phyloP scores from a whole-genome alignment of 2,888 invertebrate genomes.

The Sinhomidia bicolor region DNA sequence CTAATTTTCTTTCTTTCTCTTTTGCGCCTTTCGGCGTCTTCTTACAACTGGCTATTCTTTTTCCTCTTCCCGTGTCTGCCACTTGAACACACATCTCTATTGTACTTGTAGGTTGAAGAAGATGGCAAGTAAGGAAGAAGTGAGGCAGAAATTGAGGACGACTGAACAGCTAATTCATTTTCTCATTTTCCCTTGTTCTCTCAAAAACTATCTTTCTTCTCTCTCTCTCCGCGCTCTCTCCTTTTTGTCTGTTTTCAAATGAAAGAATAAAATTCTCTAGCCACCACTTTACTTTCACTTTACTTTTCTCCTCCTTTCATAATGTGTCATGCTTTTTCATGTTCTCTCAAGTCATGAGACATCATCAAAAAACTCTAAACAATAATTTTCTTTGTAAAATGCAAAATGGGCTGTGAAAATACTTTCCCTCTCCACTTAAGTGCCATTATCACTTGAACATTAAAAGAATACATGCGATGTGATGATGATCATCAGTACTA shows the following conservation, averaged over 20 bases:
- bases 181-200: conserved; percentile 54
- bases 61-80: neutral
- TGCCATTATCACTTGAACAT: conserved; percentile 47
- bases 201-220: neutral
- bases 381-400: conserved; percentile 41
- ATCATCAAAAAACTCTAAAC: conserved; percentile 36
- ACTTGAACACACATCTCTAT: too few species aligned
- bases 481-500: neutral
- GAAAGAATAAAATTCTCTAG: conserved; percentile 50
- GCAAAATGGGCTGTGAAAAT: conserved; percentile 54
- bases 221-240: too few species aligned
- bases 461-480: conserved; percentile 34
- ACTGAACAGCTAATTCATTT: conserved; percentile 57
- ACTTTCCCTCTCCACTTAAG: conserved; percentile 41
- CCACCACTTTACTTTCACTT: conserved; percentile 59
- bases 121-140: neutral
- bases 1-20: conserved; percentile 50
- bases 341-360: conserved; percentile 15
- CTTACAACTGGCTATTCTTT: neutral
- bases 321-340: neutral
- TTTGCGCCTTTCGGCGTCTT: neutral
- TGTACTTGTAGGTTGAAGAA: neutral
- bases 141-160: neutral
- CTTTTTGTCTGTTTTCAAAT: conserved; percentile 18
- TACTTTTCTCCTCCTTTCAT: neutral